Percentiles rank a stretch among this genome's conserved stretches.
These are phyloP conservation scores for Podarcis siculus DNA, from an alignment of 2,797 vertebrate species.

Conservation along the genomic window DNA sequence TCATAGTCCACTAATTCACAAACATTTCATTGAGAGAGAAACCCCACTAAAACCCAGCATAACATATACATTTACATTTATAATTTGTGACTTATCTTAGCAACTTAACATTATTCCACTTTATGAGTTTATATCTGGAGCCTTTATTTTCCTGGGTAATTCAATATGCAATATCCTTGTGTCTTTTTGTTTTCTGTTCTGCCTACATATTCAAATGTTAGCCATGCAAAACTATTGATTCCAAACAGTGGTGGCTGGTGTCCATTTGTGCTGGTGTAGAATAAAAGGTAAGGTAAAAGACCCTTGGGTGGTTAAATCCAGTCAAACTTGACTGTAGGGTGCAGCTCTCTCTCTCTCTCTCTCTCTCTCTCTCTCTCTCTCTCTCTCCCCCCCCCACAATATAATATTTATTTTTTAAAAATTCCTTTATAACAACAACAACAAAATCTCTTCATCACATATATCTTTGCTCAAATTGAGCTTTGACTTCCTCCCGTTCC, in stretches of 20 bases:
- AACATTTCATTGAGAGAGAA: not conserved
- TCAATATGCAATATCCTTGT: not conserved
- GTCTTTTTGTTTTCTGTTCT: not conserved
- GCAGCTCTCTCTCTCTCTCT: too few relatives aligned
- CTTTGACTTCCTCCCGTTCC: too few relatives aligned
- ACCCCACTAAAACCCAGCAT: not conserved
- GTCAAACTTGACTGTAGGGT: too few relatives aligned
- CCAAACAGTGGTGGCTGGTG: not conserved
- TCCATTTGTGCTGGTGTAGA: too few relatives aligned
- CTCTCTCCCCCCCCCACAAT: too few relatives aligned
- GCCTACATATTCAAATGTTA: not conserved
- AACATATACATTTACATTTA: not conserved
- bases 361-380: too few relatives aligned
- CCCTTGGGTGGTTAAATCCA: too few relatives aligned
- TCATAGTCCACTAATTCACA: not conserved
- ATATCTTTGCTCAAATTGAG: too few relatives aligned
- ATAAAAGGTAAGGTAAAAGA: too few relatives aligned
- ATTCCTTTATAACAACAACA: too few relatives aligned
- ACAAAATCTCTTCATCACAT: too few relatives aligned
- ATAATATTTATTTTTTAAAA: too few relatives aligned
- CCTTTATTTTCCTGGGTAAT: not conserved
- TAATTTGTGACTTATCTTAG: not conserved
- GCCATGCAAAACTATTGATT: not conserved
- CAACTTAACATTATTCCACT: not conserved
- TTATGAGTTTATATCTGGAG: not conserved